A percentile compares a stretch with the other conserved stretches of the same genome.
Evolutionary conservation across 2,888 invertebrate species (phyloP).

Genomic region (Drosophila diplacantha): DNA sequence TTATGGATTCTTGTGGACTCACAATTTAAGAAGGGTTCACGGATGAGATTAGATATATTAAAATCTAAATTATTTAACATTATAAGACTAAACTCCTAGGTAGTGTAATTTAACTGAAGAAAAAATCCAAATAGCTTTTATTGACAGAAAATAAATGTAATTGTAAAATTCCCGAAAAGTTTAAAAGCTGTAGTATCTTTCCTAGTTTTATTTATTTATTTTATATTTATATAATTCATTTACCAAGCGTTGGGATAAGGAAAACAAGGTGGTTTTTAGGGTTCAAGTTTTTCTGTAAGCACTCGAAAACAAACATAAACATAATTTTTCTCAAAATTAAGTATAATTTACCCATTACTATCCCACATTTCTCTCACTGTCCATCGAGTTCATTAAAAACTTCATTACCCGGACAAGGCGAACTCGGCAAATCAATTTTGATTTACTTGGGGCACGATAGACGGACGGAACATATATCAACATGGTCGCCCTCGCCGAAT

Average conservation of each 20-base stretch:
- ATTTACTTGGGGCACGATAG: slow-evolving; percentile 52
- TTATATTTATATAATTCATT: no score
- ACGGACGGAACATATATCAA: slow-evolving; percentile 47
- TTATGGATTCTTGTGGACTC: background rate
- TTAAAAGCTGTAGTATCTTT: background rate
- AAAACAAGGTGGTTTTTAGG: background rate
- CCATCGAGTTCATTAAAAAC: slow-evolving; percentile 57
- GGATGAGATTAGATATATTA: background rate
- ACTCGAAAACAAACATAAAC: background rate
- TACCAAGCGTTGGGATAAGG: no score
- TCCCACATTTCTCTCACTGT: slow-evolving; percentile 1
- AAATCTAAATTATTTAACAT: background rate
- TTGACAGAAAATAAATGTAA: background rate
- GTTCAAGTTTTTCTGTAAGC: background rate
- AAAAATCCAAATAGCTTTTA: no score
- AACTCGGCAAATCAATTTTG: slow-evolving; percentile 61
- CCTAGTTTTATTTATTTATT: background rate
- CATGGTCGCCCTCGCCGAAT: slow-evolving; percentile 27
- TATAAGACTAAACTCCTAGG: background rate
- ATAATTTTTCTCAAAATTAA: background rate
- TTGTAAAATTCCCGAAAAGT: background rate
- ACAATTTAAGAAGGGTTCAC: background rate
- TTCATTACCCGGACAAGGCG: slow-evolving; percentile 46
- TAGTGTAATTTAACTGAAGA: background rate
- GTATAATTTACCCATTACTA: background rate